phyloP scores from a whole-genome alignment of 2,797 vertebrate genomes.

The Sparus aurata region DNA sequence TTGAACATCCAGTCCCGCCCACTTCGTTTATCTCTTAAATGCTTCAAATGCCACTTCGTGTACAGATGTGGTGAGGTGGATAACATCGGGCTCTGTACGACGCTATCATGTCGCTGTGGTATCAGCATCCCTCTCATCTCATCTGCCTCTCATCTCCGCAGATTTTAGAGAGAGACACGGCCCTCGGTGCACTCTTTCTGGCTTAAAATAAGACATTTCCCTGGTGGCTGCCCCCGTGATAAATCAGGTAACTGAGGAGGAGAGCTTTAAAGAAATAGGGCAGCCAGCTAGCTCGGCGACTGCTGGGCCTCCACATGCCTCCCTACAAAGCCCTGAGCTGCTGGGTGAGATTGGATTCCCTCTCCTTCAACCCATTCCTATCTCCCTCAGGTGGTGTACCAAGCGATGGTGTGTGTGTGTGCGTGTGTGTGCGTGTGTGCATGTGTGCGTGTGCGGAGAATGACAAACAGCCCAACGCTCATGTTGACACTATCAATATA shows the following conservation, averaged over 20 bases:
- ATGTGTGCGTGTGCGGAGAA: conserved; percentile 22
- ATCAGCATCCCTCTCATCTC: conserved; percentile 38
- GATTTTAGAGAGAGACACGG: conserved; percentile 36
- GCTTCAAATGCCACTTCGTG: conserved; percentile 19
- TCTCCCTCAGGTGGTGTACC: conserved; percentile 45
- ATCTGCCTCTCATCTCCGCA: conserved; percentile 27
- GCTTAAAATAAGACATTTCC: conserved; percentile 72
- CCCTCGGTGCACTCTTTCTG: conserved; percentile 23
- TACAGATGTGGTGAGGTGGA: conserved; percentile 2
- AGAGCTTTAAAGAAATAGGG: conserved; percentile 67
- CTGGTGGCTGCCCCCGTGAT: conserved; percentile 58
- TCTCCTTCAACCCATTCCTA: conserved; percentile 42
- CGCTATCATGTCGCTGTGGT: neutral
- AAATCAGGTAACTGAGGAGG: conserved; percentile 66
- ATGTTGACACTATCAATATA: conserved; percentile 76
- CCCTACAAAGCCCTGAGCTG: conserved; percentile 58
- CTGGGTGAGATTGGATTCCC: conserved; percentile 70
- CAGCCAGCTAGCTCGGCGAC: conserved; percentile 40
- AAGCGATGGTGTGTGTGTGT: conserved; percentile 3
- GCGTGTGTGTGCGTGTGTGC: neutral
- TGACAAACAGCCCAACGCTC: conserved; percentile 54
- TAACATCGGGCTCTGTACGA: neutral
- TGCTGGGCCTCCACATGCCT: conserved; percentile 43
- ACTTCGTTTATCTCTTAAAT: neutral
- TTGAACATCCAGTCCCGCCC: neutral